Evolutionary conservation across 2,888 invertebrate species (phyloP), one percentile per base, ranked within the genome.

Genomic region (Himalopsyche tibetana): DNA sequence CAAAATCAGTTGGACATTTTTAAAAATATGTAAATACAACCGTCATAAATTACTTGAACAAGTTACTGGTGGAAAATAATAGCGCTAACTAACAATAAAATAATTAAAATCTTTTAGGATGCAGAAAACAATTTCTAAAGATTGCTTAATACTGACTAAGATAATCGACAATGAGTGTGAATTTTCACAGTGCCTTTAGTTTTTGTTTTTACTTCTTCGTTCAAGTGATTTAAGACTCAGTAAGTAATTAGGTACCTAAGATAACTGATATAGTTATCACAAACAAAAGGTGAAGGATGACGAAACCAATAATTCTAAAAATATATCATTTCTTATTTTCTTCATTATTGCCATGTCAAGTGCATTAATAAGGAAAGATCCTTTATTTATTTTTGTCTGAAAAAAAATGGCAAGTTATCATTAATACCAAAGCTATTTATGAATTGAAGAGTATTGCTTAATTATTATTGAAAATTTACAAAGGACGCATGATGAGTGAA

Each of bases 91-190:
- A 63, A 63, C 63, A 19, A 63, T 63, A 63, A 19, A 63, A 63
- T 63, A 63, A 63, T 63, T 63, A 63, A 19, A 63, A 28, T n/a
- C 63, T 19, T 56, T 56, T 63, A 63, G 63, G 63, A 63, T 11
- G 63, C 63, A 19, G 63, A 63, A 56, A 63, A 63, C 63, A 63
- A 51, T 55, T 51, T 42, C 74, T 83, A 74, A 51, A 83, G 79
- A 83, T 74, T 83, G 45, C 74, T 55, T 51, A 83, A 83, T 85
- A 79, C 87, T 19, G 28, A 19, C 80, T 28, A 36, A 17, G 83
- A 63, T 85, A 84, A 85, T 85, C 79, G 85, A 87, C 87, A 87
- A 87, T 87, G 87, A 74, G 83, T 87, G 87, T 80, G 87, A 87
- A 85, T 56, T 83, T 83, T 87, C 82, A 81, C 87, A 83, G 82